Evolutionary conservation across 2,888 invertebrate genomes (phyloP), one percentile per base, ranked within the genome.

Genomic region (Subacronicta megacephala): DNA sequence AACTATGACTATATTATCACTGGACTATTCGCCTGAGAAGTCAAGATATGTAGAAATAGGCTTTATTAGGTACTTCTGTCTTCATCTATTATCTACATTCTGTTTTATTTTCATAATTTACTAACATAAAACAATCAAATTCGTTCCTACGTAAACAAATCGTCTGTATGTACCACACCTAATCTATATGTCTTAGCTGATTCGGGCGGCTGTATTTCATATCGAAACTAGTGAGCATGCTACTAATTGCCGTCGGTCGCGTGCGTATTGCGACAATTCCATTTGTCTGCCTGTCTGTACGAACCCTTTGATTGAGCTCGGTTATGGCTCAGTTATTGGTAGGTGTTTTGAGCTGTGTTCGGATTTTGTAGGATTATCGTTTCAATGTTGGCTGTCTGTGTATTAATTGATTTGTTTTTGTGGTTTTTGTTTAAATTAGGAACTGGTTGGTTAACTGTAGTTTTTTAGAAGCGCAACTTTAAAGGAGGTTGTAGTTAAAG

Each of bases 121-220:
- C n/a, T n/a, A n/a, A n/a, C n/a, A 23, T 2, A 35, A 46, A 47
- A 35, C 10, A 15, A 15, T 17, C n/a, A 2, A 41, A 17, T 5
- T 7, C 7, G 6, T 20, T 15, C 35, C n/a, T 36, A 15, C 6
- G 15, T 1, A 23, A 45, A 45, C 76, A 18, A 44, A 41, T 55
- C 54, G 68, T 31, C 81, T 62, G 88, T 90, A 71, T 90, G 89
- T 87, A 62, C 46, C 62, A 2, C 23, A 42, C 77, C 84, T 87
- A 88, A 89, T 89, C 87, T 90, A 89, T 90, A 87, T 89, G 90
- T 92, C 92, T 92, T 92, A 82, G 87, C 81, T 84, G 90, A 91
- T 90, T 83, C 84, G 81, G 75, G 78, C 76, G 78, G 83, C 86
- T 87, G 90, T 92, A 91, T 90, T 90, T 93, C 93, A 92, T 91